Evolutionary conservation across 2,113 vertebrate species (phyloP), one percentile per base, ranked within the genome.

Genomic region (Gadus macrocephalus): DNA sequence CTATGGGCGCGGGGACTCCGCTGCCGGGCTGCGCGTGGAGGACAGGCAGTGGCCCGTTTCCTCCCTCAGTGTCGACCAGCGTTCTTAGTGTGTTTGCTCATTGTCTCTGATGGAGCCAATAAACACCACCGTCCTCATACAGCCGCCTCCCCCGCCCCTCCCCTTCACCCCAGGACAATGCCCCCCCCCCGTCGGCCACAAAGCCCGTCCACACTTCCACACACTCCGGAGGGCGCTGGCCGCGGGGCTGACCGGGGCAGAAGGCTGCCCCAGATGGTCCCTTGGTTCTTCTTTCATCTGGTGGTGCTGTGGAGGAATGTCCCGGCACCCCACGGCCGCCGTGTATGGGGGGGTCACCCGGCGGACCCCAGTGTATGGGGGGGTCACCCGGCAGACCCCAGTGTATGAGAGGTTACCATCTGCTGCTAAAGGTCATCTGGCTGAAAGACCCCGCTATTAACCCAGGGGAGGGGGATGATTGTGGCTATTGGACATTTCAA

Each of bases 281-380:
- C 31, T 83, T 78, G 76, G 78, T 61, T 22, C 77, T 69, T 70
- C 82, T 72, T 81, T 83, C 69, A 72, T 66, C 64, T 28, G 82
- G 49, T 71, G 76, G 78, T 79, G 73, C 78, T 81, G 83, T 86
- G 72, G 69, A 84, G 89, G 89, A 89, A 90, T 89, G 79, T 70
- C 71, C 64, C 70, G 81, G 81, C 85, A 79, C 81, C 84, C 85
- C 78, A 27, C 15, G 71, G 76, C 76, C 53, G 79, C 72, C 63
- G 25, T 25, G 25, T 25, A 25, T 25, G 25, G 25, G 25, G 25
- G 25, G 25, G 25, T 25, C 25, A 25, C 25, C 25, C 25, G 2
- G 2, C 25, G 25, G 25, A 25, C 25, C 25, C 25, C 25, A 25
- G 25, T 25, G 25, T 25, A 25, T 25, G 25, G 25, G 25, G 25